Evolutionary conservation across 2,113 vertebrate genomes (phyloP).

Genomic region (Hyaena hyaena): DNA sequence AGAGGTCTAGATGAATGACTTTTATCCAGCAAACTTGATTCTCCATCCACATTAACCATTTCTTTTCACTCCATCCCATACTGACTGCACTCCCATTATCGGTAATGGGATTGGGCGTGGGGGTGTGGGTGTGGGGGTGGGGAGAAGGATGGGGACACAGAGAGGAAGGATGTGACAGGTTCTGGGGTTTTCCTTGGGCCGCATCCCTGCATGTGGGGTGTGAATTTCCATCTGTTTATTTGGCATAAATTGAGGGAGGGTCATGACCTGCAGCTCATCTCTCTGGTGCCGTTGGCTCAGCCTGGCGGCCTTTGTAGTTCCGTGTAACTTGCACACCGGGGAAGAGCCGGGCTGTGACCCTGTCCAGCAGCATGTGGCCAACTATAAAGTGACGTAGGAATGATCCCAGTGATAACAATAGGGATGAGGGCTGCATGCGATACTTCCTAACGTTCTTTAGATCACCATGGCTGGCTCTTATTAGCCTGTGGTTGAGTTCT

Average conservation of each 20-base stretch:
- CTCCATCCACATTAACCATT: background rate
- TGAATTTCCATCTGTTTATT: background rate
- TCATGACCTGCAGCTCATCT: background rate
- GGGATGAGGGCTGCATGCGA: background rate
- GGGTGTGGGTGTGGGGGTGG: too few species aligned
- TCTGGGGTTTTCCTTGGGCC: background rate
- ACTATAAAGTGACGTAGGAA: background rate
- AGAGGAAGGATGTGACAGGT: background rate
- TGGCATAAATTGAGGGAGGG: background rate
- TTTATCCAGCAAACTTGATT: background rate
- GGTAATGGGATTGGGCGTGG: background rate
- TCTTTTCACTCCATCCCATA: background rate
- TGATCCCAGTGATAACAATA: background rate
- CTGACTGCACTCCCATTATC: background rate
- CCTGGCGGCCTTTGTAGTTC: background rate
- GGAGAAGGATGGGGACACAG: too few species aligned
- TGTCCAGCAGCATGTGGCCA: background rate
- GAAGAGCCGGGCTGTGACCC: background rate
- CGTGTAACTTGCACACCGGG: background rate
- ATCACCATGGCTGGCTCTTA: background rate
- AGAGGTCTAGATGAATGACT: background rate
- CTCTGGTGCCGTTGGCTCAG: background rate
- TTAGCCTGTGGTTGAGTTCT: constrained; percentile 29
- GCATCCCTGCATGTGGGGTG: accelerated
- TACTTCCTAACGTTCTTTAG: background rate